Evolutionary conservation across 1,140 invertebrate species (phyloP), one percentile per base, ranked within the genome.

Genomic region (Orchestia grillus): DNA sequence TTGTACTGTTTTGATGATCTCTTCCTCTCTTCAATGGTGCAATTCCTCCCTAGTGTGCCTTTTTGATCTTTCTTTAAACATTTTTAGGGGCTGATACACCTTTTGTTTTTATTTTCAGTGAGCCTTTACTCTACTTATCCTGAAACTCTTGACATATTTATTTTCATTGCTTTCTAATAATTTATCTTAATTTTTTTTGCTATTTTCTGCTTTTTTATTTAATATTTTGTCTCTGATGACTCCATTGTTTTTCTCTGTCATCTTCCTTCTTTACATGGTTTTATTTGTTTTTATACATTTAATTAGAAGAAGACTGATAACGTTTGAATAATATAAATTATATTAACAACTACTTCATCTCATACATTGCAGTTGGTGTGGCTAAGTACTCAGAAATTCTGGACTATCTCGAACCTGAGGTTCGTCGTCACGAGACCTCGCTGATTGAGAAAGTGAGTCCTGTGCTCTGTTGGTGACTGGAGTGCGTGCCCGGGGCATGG

Each of bases 381-480:
- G 88, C 88, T 3, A 91, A 91, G 36, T 91, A 91, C 88, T 41
- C 41, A 3, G 88, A 91, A 44, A 91, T 91, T 44, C 88, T 91
- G 88, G 88, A 91, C 41, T 91, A 91, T 36, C 44, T 91, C 15
- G 88, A 91, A 28, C 88, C 88, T 43, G 88, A 91, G 28, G 44
- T 44, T 42, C 88, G 88, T 42, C 88, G 88, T 11, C 44, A 43
- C 44, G 88, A 91, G 41, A 43, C 88, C 41, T 91, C 88, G 11
- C 88, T 91, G 11, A 91, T 91, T 42, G 88, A 91, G 88, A 91
- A 91, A 41, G 88, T 91, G 88, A 91, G 88, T 42, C 62, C 11
- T 77, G 62, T 77, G 62, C 28, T 77, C 62, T 77, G 62, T 3
- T 23, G 62, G 1, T 15, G 62, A 15, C 62, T 36, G 11, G 62